A percentile compares a stretch with the other conserved stretches of the same genome.
Conservation (phyloP, 1,140 invertebrate species). For the Zaprionus africanus region DNA sequence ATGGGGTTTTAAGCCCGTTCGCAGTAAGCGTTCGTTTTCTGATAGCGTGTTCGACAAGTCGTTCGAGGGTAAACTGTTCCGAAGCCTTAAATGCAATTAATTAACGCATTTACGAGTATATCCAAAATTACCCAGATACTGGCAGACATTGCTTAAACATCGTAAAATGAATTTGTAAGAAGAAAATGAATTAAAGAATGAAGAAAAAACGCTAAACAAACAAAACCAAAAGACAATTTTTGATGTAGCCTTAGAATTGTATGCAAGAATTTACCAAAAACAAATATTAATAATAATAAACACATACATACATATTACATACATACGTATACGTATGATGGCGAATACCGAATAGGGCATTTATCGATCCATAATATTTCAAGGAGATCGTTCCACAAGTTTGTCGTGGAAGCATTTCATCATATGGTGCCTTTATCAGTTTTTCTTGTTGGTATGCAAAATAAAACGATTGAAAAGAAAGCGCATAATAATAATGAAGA, state of each 20-base stretch:
- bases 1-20: conserved; percentile 25
- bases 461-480: conserved; percentile 6
- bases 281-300: conserved; percentile 31
- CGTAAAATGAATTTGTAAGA: conserved; percentile 26
- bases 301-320: conserved; percentile 23
- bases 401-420: conserved; percentile 74
- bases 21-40: conserved; percentile 22
- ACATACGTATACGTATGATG: conserved; percentile 12
- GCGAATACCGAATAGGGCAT: conserved; percentile 33
- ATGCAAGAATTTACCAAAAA: conserved; percentile 56
- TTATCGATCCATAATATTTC: conserved; percentile 43
- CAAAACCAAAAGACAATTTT: conserved; percentile 57
- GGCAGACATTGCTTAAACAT: conserved; percentile 37
- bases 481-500: conserved; percentile 2
- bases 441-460: conserved; percentile 69
- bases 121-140: conserved; percentile 35
- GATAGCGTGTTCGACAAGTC: conserved; percentile 26
- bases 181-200: conserved; percentile 6
- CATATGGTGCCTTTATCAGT: conserved; percentile 82
- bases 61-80: conserved; percentile 49
- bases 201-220: conserved; percentile 25
- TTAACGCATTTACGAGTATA: conserved; percentile 54
- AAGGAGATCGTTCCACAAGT: conserved; percentile 26
- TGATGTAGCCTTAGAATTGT: conserved; percentile 64
- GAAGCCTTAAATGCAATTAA: conserved; percentile 56